Evolutionary conservation across 2,797 vertebrate species (phyloP).

Genomic region (Dromococcyx pavoninus): DNA sequence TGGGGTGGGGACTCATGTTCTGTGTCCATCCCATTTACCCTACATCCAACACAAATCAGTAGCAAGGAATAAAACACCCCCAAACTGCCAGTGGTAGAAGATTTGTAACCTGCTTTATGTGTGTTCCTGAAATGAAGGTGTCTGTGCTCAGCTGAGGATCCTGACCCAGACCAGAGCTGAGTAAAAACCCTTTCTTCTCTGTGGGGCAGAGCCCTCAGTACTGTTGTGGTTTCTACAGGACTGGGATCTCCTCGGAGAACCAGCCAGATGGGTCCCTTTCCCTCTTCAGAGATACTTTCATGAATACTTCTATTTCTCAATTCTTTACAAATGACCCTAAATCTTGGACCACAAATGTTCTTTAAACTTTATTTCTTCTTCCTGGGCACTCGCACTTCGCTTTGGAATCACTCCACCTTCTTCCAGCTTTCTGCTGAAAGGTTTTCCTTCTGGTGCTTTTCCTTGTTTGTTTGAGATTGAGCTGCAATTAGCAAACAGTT

Average conservation of each 20-base stretch:
- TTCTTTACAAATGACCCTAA: background rate
- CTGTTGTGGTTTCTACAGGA: background rate
- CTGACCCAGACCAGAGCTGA: background rate
- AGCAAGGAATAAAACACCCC: background rate
- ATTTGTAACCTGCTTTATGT: background rate
- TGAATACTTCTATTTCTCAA: background rate
- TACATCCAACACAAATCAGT: fast-evolving
- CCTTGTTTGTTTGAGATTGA: background rate
- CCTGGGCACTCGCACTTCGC: background rate
- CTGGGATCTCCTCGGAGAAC: background rate
- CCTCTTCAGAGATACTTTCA: background rate
- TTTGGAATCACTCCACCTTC: background rate
- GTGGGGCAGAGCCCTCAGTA: background rate
- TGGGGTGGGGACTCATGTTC: background rate
- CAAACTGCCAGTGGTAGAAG: background rate
- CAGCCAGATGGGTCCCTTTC: background rate
- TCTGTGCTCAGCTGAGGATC: background rate
- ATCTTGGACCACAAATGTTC: background rate
- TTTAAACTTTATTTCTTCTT: background rate
- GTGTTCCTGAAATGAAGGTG: background rate
- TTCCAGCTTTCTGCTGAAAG: background rate
- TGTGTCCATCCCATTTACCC: background rate
- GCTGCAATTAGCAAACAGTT: background rate
- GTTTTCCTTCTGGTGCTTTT: background rate
- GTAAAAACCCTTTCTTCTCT: background rate